A percentile compares a stretch with the other conserved stretches of the same genome.
phyloP scores from a whole-genome alignment of 2,888 invertebrate genomes.

The Lysandra coridon region DNA sequence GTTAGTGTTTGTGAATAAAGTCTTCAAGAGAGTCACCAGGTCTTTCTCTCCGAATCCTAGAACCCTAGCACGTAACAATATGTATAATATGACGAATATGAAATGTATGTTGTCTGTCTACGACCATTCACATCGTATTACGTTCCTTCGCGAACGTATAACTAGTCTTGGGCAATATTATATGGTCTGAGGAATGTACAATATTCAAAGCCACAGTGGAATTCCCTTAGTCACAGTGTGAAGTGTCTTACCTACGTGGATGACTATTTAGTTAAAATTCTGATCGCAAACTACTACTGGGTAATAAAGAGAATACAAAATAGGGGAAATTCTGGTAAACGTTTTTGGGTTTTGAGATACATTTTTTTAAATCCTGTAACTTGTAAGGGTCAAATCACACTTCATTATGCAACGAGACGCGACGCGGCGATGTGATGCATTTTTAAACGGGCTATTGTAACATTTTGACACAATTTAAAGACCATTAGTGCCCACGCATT shows the following conservation, averaged over 20 bases:
- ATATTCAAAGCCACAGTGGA: not conserved
- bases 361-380: not conserved
- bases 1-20: too few species aligned
- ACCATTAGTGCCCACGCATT: too few species aligned
- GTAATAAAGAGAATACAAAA: not conserved
- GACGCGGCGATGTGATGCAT: too few species aligned
- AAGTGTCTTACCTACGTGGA: not conserved
- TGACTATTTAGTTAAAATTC: slow-evolving; percentile 6
- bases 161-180: not conserved
- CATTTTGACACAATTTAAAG: too few species aligned
- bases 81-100: too few species aligned
- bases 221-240: not conserved
- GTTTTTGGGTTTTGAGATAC: not conserved
- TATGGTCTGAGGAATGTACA: not conserved
- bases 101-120: too few species aligned
- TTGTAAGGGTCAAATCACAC: too few species aligned
- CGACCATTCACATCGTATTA: not conserved
- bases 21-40: too few species aligned
- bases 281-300: not conserved
- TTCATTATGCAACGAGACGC: too few species aligned
- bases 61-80: too few species aligned
- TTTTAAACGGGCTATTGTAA: too few species aligned
- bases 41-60: too few species aligned
- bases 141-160: not conserved
- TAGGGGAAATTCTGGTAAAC: not conserved